Evolutionary conservation across 92 coral and sea anemone species (phyloP), one percentile per base, ranked within the genome.

Genomic region (Epizoanthus fatuus): DNA sequence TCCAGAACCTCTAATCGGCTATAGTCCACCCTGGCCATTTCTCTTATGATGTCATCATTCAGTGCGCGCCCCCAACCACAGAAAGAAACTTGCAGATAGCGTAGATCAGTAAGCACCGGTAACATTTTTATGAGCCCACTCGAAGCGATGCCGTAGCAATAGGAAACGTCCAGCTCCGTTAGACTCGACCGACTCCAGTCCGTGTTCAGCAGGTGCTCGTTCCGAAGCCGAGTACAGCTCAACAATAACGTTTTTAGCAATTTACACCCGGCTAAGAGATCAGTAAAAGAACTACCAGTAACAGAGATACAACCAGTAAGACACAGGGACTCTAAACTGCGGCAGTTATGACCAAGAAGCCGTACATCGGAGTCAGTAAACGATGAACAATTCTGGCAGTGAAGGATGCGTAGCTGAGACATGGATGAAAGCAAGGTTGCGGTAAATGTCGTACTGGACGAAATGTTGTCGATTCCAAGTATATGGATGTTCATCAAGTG

Each of bases 11-110:
- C 93, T 0, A 93, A 84, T 20, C 56, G 70, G 19, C 58, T 63
- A 70, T 86, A 75, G 4, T 81, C 75, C 2, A n/a, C 54, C 37
- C 80, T 60, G 1, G 94, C 81, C 94, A 93, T 91, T 81, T 80
- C 84, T 42, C 47, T 75, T 14, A 93, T 71, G 17, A 93, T 94
- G 25, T 79, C 75, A 77, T 91, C 91, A 76, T 85, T 91, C 16
- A 93, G 81, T 44, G 97, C 94, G 25, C 93, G 80, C 1, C 97
- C 97, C 97, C 97, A 93, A 20, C 97, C 97, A 22, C 97, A 93
- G 72, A 93, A 93, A 37, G 97, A 91, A 47, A 91, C 51, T 68
- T 93, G 97, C 5, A 93, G 83, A 57, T 93, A 93, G 8, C 81
- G 86, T n/a, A 93, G 83, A 42, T 77, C 84, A n/a, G 90, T 52